These are phyloP conservation scores for Chrysochloris asiatica DNA, from an alignment of 2,113 vertebrate genomes.

Conservation along the genomic window DNA sequence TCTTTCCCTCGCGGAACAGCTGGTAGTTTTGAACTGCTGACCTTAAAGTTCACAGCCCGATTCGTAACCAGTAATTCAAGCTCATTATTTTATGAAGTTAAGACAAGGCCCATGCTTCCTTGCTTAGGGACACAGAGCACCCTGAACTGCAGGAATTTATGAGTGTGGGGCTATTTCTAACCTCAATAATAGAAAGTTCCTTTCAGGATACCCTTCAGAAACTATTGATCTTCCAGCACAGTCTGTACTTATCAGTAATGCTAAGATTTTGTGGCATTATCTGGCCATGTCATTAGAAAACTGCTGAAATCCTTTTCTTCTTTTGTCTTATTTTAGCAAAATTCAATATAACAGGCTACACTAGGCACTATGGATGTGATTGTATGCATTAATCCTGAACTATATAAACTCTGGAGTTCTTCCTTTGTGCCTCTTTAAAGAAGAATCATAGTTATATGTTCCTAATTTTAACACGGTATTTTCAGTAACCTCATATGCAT, in stretches of 20 bases:
- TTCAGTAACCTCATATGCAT: no score
- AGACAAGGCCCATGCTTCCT: not conserved
- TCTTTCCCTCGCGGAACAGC: no score
- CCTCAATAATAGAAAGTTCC: conserved; percentile 67
- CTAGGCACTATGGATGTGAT: not conserved
- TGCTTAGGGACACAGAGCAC: not conserved
- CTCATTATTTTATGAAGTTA: not conserved
- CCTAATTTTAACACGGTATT: not conserved
- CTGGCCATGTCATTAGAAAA: conserved; percentile 72
- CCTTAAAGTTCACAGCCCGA: no score
- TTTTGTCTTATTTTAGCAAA: conserved; percentile 66
- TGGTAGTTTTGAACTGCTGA: no score
- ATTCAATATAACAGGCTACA: conserved; percentile 9
- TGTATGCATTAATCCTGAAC: not conserved
- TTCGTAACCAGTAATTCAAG: not conserved
- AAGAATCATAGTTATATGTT: not conserved
- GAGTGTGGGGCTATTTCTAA: conserved; percentile 56
- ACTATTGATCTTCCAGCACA: conserved; percentile 74
- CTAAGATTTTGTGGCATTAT: conserved; percentile 73
- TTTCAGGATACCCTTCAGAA: conserved; percentile 72
- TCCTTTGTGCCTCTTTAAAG: conserved; percentile 24
- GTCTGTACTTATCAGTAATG: conserved; percentile 44
- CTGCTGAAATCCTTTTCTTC: conserved; percentile 56
- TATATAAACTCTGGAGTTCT: conserved; percentile 15
- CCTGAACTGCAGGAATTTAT: conserved; percentile 64